phyloP scores from a whole-genome alignment of 2,888 invertebrate species.

The Eustalomyia histrio region DNA sequence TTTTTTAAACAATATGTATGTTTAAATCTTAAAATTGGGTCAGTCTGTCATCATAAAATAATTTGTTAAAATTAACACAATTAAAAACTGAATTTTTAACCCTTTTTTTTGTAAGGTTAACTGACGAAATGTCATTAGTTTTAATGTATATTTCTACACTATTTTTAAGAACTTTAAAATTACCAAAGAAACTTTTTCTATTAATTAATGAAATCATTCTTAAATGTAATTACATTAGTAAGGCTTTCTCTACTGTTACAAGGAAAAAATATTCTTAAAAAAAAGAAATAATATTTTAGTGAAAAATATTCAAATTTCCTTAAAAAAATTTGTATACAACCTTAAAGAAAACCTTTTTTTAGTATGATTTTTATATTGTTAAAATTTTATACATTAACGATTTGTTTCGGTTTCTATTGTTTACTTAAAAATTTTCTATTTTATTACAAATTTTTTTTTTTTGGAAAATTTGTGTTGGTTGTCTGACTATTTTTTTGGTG shows the following conservation, averaged over 20 bases:
- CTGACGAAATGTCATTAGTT: conserved; percentile 50
- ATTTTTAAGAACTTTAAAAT: conserved; percentile 1
- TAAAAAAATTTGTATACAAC: neutral
- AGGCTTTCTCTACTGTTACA: conserved; percentile 30
- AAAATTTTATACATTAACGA: neutral
- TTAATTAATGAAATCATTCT: conserved; percentile 34
- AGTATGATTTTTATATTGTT: neutral
- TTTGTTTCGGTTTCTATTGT: neutral
- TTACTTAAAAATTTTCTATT: neutral
- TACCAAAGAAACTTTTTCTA: conserved; percentile 2
- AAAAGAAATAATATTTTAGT: neutral
- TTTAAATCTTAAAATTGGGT: conserved; percentile 34
- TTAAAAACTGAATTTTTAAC: conserved; percentile 2
- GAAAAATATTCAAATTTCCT: conserved; percentile 5
- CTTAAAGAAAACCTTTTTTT: neutral
- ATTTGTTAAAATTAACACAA: neutral
- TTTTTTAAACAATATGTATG: neutral
- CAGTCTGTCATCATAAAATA: conserved; percentile 41
- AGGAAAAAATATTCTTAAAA: neutral
- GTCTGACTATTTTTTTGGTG: neutral
- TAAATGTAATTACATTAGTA: conserved; percentile 36
- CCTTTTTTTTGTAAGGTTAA: conserved; percentile 12
- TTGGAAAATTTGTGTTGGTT: neutral
- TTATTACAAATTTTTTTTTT: conserved; percentile 8
- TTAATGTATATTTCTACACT: conserved; percentile 22